Conservation (phyloP, 2,113 vertebrate genomes). For the Notarius lentiginosus region DNA sequence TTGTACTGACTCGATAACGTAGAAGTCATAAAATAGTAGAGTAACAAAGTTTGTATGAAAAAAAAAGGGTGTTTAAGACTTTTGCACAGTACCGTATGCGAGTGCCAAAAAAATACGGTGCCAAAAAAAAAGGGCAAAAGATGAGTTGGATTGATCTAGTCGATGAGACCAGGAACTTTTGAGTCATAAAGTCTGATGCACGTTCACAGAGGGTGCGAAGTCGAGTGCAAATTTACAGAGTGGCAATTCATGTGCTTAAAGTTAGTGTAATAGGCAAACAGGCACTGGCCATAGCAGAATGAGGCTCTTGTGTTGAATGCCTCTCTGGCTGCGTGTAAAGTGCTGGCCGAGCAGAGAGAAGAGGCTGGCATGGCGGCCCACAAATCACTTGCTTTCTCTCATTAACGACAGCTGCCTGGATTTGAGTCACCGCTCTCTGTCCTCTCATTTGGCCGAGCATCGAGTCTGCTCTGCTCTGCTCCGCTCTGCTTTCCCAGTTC, state of each 20-base stretch:
- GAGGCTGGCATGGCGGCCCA: constrained; percentile 21
- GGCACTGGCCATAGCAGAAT: neutral
- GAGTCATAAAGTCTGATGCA: neutral
- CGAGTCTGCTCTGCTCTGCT: constrained; percentile 62
- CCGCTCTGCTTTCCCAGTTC: constrained; percentile 25
- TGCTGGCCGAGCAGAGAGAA: constrained; percentile 39
- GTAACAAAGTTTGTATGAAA: too few species aligned
- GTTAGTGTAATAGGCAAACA: constrained; percentile 26
- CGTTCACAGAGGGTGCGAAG: neutral
- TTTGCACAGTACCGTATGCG: too few species aligned
- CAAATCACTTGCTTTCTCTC: constrained; percentile 56
- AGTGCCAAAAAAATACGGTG: too few species aligned
- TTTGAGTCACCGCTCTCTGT: constrained; percentile 68
- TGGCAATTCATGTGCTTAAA: constrained; percentile 26
- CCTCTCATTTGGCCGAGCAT: constrained; percentile 68
- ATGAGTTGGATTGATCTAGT: too few species aligned
- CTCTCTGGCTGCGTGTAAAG: constrained; percentile 31
- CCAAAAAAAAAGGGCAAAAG: too few species aligned
- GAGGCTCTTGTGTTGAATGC: constrained; percentile 30
- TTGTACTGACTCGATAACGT: too few species aligned
- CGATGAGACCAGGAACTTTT: too few species aligned
- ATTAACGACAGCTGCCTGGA: constrained; percentile 70
- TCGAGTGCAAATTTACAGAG: constrained; percentile 6
- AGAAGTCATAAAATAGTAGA: too few species aligned
- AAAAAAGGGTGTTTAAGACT: too few species aligned